Conservation (phyloP, 2,888 invertebrate genomes). For the Norana najaformis region DNA sequence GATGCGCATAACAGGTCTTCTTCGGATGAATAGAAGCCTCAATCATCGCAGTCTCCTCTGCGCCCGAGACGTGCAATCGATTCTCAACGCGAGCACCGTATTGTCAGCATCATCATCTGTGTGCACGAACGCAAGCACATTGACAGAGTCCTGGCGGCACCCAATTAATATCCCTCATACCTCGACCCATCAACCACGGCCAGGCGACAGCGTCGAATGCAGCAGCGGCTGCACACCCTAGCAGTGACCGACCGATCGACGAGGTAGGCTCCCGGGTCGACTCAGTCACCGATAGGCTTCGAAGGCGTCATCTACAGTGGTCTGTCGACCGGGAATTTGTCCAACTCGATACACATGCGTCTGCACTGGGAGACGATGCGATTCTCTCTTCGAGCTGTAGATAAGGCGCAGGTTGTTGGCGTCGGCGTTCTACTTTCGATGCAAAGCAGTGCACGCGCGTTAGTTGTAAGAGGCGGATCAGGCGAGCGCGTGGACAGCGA, state of each 20-base stretch:
- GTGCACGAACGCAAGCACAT: background rate
- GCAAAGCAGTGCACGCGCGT: background rate
- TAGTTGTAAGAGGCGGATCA: background rate
- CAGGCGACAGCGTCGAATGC: background rate
- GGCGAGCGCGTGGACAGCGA: background rate
- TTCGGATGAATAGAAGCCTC: background rate
- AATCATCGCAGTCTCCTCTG: background rate
- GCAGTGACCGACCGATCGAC: background rate
- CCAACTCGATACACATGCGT: background rate
- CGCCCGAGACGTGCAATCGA: background rate
- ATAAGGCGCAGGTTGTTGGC: background rate
- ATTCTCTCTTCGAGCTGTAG: background rate
- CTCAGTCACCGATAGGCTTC: background rate
- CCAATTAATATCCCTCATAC: background rate
- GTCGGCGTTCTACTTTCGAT: background rate
- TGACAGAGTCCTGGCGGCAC: background rate
- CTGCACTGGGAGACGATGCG: background rate
- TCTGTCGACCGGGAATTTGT: background rate
- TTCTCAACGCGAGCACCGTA: background rate
- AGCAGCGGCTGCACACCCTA: background rate
- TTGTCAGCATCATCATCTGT: background rate
- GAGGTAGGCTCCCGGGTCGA: conserved; percentile 5
- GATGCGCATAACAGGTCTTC: background rate
- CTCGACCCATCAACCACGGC: background rate
- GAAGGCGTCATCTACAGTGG: background rate